These are phyloP conservation scores for Chloropsis hardwickii DNA, from an alignment of 2,113 vertebrate genomes.

Conservation along the genomic window DNA sequence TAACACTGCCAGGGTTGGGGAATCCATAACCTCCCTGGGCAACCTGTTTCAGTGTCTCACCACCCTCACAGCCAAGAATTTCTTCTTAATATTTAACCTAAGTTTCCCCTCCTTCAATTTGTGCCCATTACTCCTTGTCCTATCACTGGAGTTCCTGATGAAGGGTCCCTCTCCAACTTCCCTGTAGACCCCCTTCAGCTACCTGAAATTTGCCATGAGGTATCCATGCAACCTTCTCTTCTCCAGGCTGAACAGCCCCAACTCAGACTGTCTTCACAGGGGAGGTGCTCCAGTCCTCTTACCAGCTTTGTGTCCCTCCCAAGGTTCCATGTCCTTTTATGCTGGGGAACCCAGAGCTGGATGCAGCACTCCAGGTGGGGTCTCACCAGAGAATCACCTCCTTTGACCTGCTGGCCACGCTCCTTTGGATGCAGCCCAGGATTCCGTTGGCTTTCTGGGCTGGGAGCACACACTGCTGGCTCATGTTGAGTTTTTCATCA, in stretches of 20 bases:
- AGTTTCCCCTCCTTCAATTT: not conserved
- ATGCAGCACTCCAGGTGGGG: not conserved
- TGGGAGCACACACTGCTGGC: fast-evolving
- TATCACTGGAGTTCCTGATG: not conserved
- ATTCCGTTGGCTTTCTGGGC: not conserved
- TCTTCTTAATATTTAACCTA: not conserved
- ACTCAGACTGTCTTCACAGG: not conserved
- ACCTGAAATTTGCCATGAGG: not conserved
- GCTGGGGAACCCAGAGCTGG: not conserved
- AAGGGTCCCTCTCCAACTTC: not conserved
- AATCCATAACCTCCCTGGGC: not conserved
- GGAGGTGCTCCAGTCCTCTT: not conserved
- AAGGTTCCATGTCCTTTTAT: not conserved
- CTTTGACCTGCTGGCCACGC: not conserved
- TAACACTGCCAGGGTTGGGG: not conserved
- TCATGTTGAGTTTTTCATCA: not conserved
- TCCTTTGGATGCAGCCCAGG: not conserved
- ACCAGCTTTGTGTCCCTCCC: not conserved
- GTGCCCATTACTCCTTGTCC: not conserved
- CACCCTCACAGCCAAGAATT: not conserved
- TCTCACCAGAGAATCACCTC: not conserved
- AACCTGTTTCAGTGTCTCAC: not conserved
- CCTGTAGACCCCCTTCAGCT: not conserved
- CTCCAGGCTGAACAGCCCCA: not conserved
- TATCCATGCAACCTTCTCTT: not conserved